Percentiles rank a stretch among this genome's conserved stretches.
Evolutionary conservation across 2,797 vertebrate genomes (phyloP).

Genomic region (Erethizon dorsatum): DNA sequence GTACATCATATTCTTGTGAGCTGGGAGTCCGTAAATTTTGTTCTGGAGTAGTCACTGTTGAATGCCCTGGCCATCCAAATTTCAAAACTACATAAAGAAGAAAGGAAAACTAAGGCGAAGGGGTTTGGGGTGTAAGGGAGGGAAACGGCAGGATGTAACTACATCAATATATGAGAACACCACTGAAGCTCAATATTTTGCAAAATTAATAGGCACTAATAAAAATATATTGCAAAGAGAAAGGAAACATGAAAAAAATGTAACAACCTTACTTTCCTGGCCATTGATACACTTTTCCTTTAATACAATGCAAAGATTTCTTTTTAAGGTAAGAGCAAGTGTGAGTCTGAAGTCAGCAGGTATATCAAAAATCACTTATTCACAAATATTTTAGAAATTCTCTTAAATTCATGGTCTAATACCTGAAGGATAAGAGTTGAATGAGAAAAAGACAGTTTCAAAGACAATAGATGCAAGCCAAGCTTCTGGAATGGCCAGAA

Average conservation of each 20-base stretch:
- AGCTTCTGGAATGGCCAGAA: not conserved
- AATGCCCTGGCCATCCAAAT: not conserved
- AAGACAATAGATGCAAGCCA: not conserved
- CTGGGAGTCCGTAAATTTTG: not conserved
- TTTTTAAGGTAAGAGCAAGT: not conserved
- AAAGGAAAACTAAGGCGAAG: conserved; percentile 26
- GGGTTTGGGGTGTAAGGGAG: not conserved
- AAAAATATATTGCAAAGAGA: not conserved
- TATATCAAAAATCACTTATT: not conserved
- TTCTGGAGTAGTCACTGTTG: not conserved
- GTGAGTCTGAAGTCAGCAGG: not conserved
- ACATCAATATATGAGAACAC: not conserved
- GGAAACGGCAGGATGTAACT: not conserved
- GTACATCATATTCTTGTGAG: conserved; percentile 9
- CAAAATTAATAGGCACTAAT: not conserved
- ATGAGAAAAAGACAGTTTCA: not conserved
- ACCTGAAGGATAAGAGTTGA: not conserved
- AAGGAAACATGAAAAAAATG: not conserved
- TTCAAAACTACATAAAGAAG: not conserved
- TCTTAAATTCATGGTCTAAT: not conserved
- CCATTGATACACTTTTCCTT: not conserved
- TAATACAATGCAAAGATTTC: not conserved
- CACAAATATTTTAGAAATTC: conserved; percentile 25
- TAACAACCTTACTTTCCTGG: not conserved
- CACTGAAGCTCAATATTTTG: not conserved